Percentiles rank a stretch among this genome's conserved stretches.
phyloP scores from a whole-genome alignment of 2,113 vertebrate genomes.

The Odobenus rosmarus region DNA sequence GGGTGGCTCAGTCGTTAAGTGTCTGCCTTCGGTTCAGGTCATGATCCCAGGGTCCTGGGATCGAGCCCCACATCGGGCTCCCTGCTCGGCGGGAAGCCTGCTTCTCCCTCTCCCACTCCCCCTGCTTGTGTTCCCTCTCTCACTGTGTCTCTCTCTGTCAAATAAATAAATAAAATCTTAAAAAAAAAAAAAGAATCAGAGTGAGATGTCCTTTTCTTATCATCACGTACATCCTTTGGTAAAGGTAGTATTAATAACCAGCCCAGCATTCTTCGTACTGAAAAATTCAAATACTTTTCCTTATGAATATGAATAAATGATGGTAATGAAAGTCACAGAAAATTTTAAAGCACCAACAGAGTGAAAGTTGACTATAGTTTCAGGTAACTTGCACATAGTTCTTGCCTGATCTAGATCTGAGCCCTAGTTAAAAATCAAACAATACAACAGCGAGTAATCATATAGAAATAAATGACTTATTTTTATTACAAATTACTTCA shows the following conservation, averaged over 20 bases:
- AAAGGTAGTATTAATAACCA: neutral
- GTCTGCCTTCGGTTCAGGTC: no score
- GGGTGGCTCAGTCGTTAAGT: no score
- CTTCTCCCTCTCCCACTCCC: no score
- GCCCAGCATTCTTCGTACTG: neutral
- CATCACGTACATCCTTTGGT: fast-evolving
- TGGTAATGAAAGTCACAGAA: neutral
- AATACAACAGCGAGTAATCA: neutral
- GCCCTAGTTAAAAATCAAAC: neutral
- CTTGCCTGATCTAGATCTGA: neutral
- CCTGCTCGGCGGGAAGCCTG: no score
- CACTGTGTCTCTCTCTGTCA: no score
- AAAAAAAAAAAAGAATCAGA: neutral
- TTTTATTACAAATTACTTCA: neutral
- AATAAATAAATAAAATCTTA: no score
- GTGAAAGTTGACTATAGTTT: neutral
- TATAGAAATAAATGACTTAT: neutral
- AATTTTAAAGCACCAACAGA: neutral
- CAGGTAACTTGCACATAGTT: neutral
- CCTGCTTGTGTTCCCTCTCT: no score
- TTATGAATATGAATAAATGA: neutral
- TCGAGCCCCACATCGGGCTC: no score
- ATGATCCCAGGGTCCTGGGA: no score
- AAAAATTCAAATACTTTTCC: neutral
- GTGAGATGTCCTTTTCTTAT: neutral